Evolutionary conservation across 2,113 vertebrate genomes (phyloP).

Genomic region (Ploceus nigricollis): DNA sequence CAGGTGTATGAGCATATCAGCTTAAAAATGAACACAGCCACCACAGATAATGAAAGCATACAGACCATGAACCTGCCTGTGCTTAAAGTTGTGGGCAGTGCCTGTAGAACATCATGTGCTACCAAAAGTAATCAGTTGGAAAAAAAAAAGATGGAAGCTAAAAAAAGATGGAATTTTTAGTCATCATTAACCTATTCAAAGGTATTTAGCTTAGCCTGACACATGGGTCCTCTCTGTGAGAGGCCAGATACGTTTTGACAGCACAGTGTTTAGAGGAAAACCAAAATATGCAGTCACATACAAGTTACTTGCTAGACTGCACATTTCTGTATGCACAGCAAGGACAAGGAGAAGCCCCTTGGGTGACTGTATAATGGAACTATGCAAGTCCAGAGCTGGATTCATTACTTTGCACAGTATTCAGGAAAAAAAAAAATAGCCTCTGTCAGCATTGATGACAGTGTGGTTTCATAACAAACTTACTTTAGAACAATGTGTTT

Average conservation of each 20-base stretch:
- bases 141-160: not conserved
- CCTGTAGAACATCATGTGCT: not conserved
- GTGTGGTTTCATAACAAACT: slow-evolving; percentile 5
- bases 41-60: not conserved
- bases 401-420: slow-evolving; percentile 34
- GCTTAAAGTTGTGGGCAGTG: not conserved
- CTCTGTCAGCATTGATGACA: slow-evolving; percentile 34
- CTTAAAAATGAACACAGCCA: not conserved
- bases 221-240: not conserved
- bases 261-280: not conserved
- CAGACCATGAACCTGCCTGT: not conserved
- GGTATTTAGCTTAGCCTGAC: not conserved
- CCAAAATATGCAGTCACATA: slow-evolving; percentile 42
- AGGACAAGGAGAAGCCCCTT: slow-evolving; percentile 53
- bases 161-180: not conserved
- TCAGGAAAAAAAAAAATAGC: not conserved
- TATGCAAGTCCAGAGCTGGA: slow-evolving; percentile 16
- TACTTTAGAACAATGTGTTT: not conserved
- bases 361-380: slow-evolving; percentile 44
- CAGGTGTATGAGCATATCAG: not conserved
- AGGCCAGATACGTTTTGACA: not conserved
- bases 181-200: not conserved
- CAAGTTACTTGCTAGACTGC: slow-evolving; percentile 26
- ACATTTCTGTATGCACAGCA: slow-evolving; percentile 20
- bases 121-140: not conserved